phyloP scores from a whole-genome alignment of 2,888 invertebrate species.

The Sthenelais limicola region DNA sequence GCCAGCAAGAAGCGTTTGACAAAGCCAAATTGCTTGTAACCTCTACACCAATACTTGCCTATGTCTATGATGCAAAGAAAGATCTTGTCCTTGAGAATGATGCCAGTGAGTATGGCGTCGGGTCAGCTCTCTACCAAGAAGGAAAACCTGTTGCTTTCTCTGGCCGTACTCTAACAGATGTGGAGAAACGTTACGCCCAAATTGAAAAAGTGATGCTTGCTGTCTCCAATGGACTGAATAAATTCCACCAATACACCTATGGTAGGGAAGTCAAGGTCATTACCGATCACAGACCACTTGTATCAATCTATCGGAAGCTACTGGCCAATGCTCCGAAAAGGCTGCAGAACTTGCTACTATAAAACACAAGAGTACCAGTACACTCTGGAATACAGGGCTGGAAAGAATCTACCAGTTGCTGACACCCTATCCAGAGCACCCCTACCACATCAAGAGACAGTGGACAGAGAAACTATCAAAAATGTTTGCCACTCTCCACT shows the following conservation, averaged over 20 bases:
- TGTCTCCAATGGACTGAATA: constrained; percentile 39
- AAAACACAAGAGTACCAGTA: constrained; percentile 39
- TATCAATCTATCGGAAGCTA: too few relatives aligned
- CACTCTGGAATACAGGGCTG: constrained; percentile 40
- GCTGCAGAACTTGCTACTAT: constrained; percentile 42
- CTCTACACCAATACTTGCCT: constrained; percentile 35
- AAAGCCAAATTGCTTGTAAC: constrained; percentile 15
- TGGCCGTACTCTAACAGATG: constrained; percentile 30
- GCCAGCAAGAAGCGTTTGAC: constrained; percentile 46
- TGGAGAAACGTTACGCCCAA: constrained; percentile 42
- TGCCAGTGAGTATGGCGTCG: constrained; percentile 37
- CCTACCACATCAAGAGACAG: too few relatives aligned
- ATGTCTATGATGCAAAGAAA: constrained; percentile 39
- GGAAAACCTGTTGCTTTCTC: constrained; percentile 41
- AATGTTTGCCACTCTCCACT: neutral
- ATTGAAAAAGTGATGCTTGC: constrained; percentile 45
- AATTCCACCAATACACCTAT: constrained; percentile 43
- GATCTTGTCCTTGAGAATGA: constrained; percentile 41
- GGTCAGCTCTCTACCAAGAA: constrained; percentile 36
- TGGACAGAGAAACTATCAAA: too few relatives aligned
- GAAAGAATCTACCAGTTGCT: constrained; percentile 44
- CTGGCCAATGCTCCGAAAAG: too few relatives aligned
- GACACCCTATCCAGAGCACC: too few relatives aligned
- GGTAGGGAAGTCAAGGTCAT: constrained; percentile 34
- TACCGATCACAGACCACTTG: too few relatives aligned